Evolutionary conservation across 2,888 invertebrate species (phyloP).

Genomic region (Philereme transversata): DNA sequence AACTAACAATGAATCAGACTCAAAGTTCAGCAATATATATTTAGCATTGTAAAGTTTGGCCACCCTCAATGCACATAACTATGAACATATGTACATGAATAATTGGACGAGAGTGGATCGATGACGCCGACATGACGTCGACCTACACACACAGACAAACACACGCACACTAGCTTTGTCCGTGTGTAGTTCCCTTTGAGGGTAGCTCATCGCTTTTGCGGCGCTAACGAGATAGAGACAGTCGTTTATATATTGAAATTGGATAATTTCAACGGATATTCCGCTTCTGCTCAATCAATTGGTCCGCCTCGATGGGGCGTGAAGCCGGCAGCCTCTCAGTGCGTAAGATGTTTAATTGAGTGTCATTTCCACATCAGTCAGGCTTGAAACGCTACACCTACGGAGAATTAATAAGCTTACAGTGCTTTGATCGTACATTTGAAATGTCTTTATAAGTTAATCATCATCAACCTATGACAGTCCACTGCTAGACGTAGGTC

Average conservation of each 20-base stretch:
- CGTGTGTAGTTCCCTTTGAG: slow-evolving; percentile 28
- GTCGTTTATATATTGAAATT: slow-evolving; percentile 13
- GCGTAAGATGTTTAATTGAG: background rate
- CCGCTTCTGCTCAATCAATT: slow-evolving; percentile 6
- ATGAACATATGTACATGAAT: slow-evolving; percentile 48
- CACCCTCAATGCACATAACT: slow-evolving; percentile 17
- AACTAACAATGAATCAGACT: background rate
- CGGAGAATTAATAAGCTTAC: too few relatives aligned
- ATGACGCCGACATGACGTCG: slow-evolving; percentile 49
- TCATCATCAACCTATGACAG: too few relatives aligned
- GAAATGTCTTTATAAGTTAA: too few relatives aligned
- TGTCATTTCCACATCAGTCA: background rate
- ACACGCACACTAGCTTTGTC: background rate
- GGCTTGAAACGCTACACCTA: too few relatives aligned
- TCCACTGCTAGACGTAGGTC: too few relatives aligned
- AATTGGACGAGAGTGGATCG: slow-evolving; percentile 53
- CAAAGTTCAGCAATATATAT: slow-evolving; percentile 6
- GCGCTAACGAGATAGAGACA: slow-evolving; percentile 38
- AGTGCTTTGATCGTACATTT: too few relatives aligned
- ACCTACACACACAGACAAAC: slow-evolving; percentile 19
- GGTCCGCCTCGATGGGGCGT: background rate
- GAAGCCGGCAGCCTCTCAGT: background rate
- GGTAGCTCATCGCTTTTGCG: slow-evolving; percentile 41
- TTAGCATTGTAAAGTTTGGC: slow-evolving; percentile 20
- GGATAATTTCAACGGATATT: slow-evolving; percentile 5